Evolutionary conservation across 2,888 invertebrate genomes (phyloP), one percentile per base, ranked within the genome.

Genomic region (Sclerodermus sp.): DNA sequence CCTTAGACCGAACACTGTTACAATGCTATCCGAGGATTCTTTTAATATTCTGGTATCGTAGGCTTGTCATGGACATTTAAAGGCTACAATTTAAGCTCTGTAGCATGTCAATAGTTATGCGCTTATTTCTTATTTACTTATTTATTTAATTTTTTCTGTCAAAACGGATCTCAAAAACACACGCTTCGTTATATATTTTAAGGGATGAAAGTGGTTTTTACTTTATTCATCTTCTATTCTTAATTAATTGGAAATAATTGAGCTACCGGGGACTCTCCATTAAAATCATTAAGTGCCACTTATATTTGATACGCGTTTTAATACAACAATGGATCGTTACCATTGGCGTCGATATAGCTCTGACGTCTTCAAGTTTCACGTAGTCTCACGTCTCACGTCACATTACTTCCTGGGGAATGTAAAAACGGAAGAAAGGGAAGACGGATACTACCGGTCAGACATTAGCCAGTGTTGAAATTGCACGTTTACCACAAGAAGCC

Each of bases 291-390:
- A 54, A 18, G 13, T 14, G 5, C 16, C 31, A 55, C 48, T 58
- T 45, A 38, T 44, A 60, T 49, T 58, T 58, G 30, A 16, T n/a
- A 9, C 42, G 40, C 56, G 57, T 54, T 52, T 45, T 17, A 17
- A 13, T 12, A 23, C 56, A 45, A 55, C 47, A 62, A 60, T 61
- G 42, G 37, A 46, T 43, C 46, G 50, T 57, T 57, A 53, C 31
- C 18, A 23, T 31, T 29, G 47, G 43, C 18, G 29, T 41, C n/a
- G n/a, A n/a, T n/a, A n/a, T n/a, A n/a, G n/a, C n/a, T n/a, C 30
- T 10, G 30, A 30, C 30, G 30, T 30, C 30, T 30, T 30, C 30
- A 9, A 9, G 30, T 30, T 9, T 9, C 30, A 10, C 15, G 34
- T 30, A 29, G 15, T 31, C 47, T 55, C 51, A 44, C 52, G 45